These are phyloP conservation scores for Etheostoma nigrum DNA, from an alignment of 2,797 vertebrate genomes.

Conservation along the genomic window DNA sequence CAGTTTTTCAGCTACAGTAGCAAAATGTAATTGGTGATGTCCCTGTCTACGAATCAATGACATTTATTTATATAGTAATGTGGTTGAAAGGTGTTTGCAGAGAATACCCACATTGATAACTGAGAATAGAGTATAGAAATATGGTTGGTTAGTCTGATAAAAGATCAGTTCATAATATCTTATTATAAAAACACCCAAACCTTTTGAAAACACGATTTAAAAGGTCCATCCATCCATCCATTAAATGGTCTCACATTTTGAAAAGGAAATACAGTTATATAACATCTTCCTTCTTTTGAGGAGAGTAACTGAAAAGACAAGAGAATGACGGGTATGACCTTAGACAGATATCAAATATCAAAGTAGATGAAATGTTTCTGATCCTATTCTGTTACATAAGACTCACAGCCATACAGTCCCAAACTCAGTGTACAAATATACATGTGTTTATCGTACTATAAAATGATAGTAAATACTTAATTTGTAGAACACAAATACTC, in stretches of 20 bases:
- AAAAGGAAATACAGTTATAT: conserved; percentile 7
- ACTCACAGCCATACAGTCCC: neutral
- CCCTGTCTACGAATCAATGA: neutral
- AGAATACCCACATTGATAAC: neutral
- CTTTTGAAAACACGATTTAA: conserved; percentile 23
- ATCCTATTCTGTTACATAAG: conserved; percentile 11
- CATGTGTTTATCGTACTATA: conserved; percentile 1
- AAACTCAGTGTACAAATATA: neutral
- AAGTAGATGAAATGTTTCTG: conserved; percentile 44
- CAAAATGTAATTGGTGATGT: conserved; percentile 26
- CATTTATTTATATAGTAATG: conserved; percentile 15
- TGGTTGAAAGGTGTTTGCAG: neutral
- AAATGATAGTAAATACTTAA: neutral
- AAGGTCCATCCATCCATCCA: neutral
- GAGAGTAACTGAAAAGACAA: conserved; percentile 23
- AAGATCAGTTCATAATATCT: conserved; percentile 2
- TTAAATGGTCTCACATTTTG: conserved; percentile 8
- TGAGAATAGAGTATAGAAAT: neutral
- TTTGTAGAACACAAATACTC: neutral
- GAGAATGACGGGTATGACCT: conserved; percentile 31
- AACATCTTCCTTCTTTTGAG: conserved; percentile 23
- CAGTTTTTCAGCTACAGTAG: conserved; percentile 1
- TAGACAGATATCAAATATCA: conserved; percentile 42
- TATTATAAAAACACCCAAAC: conserved; percentile 3
- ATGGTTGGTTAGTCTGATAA: neutral